phyloP scores from a whole-genome alignment of 2,888 invertebrate species.

The Lasioglossum lativentre region DNA sequence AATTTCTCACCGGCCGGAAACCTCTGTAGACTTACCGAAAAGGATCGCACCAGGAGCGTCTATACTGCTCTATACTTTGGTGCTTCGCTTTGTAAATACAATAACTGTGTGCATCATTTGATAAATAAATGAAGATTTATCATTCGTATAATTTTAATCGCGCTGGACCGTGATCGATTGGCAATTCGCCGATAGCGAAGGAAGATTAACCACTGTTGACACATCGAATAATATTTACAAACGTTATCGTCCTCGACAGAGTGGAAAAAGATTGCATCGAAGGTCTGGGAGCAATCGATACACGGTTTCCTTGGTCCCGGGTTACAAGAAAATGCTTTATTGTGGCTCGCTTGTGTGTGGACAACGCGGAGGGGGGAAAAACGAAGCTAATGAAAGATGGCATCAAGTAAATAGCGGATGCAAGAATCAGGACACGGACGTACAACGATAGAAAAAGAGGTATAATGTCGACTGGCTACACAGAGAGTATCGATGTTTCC shows the following conservation, averaged over 20 bases:
- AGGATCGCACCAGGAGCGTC: neutral
- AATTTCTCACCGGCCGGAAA: neutral
- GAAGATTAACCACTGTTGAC: neutral
- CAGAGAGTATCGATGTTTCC: slow-evolving; percentile 20
- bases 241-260: neutral
- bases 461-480: neutral
- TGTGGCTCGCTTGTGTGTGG: neutral
- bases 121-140: neutral
- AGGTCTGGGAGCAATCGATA: neutral
- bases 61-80: no score
- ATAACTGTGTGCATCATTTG: no score
- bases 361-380: neutral
- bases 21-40: neutral
- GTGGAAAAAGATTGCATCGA: neutral
- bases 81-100: no score
- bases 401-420: neutral
- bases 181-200: neutral
- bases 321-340: slow-evolving; percentile 9
- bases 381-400: slow-evolving; percentile 14
- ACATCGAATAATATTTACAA: neutral
- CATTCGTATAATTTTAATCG: neutral
- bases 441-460: neutral
- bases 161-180: neutral
- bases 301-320: neutral
- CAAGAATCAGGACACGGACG: neutral